Percentiles rank a stretch among this genome's conserved stretches.
Conservation (phyloP, 1,140 invertebrate species). For the Temnothorax longispinosus region DNA sequence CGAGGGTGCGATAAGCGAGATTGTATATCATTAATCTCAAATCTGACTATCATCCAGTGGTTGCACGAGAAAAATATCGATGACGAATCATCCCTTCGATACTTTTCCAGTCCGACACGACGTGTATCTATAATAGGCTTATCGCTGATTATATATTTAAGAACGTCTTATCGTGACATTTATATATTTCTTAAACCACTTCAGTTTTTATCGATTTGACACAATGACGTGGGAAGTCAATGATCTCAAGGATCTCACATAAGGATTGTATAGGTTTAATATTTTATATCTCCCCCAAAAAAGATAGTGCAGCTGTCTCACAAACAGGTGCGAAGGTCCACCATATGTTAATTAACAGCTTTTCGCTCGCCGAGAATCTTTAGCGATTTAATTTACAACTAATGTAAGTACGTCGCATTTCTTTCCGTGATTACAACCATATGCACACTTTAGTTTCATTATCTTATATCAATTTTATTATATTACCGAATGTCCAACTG, state of each 20-base stretch:
- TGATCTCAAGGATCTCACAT: background rate
- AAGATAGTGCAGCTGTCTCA: background rate
- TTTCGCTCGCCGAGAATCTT: background rate
- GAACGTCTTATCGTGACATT: conserved; percentile 22
- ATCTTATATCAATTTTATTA: background rate
- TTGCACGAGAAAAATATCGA: conserved; percentile 9
- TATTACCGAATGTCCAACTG: background rate
- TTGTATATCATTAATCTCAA: conserved; percentile 21
- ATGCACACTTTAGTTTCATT: background rate
- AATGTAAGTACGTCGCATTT: background rate
- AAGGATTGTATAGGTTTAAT: background rate
- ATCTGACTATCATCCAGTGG: background rate
- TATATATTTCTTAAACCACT: conserved; percentile 1
- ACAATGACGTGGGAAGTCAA: background rate
- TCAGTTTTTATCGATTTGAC: background rate
- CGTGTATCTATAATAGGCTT: background rate
- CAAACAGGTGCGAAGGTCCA: conserved; percentile 4
- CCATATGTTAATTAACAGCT: background rate
- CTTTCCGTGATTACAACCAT: background rate
- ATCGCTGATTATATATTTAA: conserved; percentile 6
- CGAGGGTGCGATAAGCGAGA: conserved; percentile 27
- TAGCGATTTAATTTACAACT: background rate
- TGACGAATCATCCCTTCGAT: background rate
- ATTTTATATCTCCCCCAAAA: background rate
- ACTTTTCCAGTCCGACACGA: background rate